These are phyloP conservation scores for Conus betulinus DNA, from an alignment of 1,140 invertebrate genomes.

Conservation along the genomic window DNA sequence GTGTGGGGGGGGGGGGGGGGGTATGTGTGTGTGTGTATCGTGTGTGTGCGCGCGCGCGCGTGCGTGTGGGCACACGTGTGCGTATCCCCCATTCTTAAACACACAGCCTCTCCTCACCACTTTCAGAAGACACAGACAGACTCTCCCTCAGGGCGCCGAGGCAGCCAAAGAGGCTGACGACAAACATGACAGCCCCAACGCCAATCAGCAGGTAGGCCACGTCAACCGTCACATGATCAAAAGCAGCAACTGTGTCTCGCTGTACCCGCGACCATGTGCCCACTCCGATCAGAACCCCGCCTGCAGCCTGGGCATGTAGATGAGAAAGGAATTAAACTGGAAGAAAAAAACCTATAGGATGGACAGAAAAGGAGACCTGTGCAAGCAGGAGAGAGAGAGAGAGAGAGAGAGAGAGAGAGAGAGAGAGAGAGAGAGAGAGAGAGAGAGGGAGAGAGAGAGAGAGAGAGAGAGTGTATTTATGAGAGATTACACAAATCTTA, in stretches of 20 bases:
- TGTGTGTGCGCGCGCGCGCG: too few species aligned
- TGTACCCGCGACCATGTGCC: slow-evolving; percentile 42
- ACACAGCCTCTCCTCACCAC: slow-evolving; percentile 80
- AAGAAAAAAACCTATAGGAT: background rate
- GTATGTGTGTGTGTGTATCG: too few species aligned
- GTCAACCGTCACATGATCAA: slow-evolving; percentile 82
- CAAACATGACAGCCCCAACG: slow-evolving; percentile 90
- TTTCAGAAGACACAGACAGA: slow-evolving; percentile 92
- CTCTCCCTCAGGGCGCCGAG: slow-evolving; percentile 94
- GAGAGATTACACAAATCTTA: too few species aligned
- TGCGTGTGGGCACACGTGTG: too few species aligned
- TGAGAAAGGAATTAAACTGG: background rate
- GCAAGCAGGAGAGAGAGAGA: too few species aligned
- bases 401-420: too few species aligned
- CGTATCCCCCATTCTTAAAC: background rate
- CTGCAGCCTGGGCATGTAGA: background rate
- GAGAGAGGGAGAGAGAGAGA: background rate
- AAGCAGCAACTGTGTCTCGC: slow-evolving; percentile 13
- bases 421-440: background rate
- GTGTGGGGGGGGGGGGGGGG: too few species aligned
- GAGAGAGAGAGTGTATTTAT: background rate
- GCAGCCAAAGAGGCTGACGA: slow-evolving; percentile 93
- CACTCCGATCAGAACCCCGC: slow-evolving; percentile 40
- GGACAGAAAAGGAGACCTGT: too few species aligned
- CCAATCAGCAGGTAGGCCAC: slow-evolving; percentile 91